phyloP scores from a whole-genome alignment of 2,888 invertebrate genomes.

The Emmelina monodactyla region DNA sequence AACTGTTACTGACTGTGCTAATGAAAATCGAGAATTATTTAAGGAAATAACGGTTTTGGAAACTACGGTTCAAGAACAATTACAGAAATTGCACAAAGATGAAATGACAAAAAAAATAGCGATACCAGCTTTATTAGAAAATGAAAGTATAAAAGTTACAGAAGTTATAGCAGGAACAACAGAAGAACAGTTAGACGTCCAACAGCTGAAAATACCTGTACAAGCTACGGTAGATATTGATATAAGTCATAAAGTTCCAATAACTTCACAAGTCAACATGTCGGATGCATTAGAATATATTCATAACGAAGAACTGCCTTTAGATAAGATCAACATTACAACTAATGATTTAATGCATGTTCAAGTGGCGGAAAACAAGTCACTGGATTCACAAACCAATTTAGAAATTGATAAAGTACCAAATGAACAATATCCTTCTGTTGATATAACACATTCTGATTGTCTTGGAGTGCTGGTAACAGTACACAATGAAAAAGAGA shows the following conservation, averaged over 20 bases:
- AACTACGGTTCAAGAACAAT: conserved; percentile 56
- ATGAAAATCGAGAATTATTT: conserved; percentile 34
- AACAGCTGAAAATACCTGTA: conserved; percentile 35
- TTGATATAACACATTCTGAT: conserved; percentile 29
- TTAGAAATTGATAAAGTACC: conserved; percentile 26
- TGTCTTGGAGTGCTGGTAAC: conserved; percentile 37
- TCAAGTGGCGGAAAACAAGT: conserved; percentile 42
- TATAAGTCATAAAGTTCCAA: conserved; percentile 56
- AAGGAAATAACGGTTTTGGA: conserved; percentile 46
- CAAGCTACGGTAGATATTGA: conserved; percentile 62
- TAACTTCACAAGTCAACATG: conserved; percentile 50
- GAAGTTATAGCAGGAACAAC: conserved; percentile 57
- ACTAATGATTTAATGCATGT: conserved; percentile 32
- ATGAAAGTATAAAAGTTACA: conserved; percentile 68
- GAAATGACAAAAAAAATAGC: conserved; percentile 61
- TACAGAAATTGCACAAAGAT: conserved; percentile 56
- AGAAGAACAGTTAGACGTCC: conserved; percentile 50
- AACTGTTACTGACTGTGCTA: conserved; percentile 29
- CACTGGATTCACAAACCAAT: conserved; percentile 46
- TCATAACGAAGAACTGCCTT: conserved; percentile 23
- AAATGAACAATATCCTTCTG: conserved; percentile 23
- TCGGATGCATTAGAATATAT: conserved; percentile 33
- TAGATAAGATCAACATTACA: conserved; percentile 39
- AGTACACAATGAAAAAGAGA: conserved; percentile 45
- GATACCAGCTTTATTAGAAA: conserved; percentile 61